Evolutionary conservation across 2,113 vertebrate species (phyloP).

Genomic region (Cynopterus brachyotis): DNA sequence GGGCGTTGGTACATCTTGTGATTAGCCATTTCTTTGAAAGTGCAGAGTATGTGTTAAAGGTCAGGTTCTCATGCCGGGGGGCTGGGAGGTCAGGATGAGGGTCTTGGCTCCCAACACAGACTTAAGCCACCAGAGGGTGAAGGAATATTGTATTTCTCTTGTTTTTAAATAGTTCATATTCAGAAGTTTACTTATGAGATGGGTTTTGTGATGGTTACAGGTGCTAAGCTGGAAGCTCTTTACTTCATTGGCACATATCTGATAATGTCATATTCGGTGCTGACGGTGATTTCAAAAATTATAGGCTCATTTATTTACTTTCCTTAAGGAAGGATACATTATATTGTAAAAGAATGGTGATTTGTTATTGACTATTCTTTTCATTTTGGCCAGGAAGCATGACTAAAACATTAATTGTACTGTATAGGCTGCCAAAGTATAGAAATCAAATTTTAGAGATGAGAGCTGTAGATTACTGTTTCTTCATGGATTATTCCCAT

Average conservation of each 20-base stretch:
- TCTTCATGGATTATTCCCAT: constrained; percentile 76
- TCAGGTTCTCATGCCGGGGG: too few relatives aligned
- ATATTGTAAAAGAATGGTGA: constrained; percentile 64
- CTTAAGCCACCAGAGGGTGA: neutral
- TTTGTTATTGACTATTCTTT: constrained; percentile 73
- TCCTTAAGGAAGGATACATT: neutral
- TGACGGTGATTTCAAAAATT: neutral
- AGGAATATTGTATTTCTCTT: neutral
- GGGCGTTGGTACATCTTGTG: too few relatives aligned
- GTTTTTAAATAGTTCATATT: neutral
- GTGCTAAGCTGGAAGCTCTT: too few relatives aligned
- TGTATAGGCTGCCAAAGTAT: constrained; percentile 74
- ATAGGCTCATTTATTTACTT: constrained; percentile 27
- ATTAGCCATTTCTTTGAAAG: too few relatives aligned
- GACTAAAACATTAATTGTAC: constrained; percentile 84
- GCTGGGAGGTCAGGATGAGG: too few relatives aligned
- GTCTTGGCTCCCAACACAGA: too few relatives aligned
- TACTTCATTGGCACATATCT: neutral
- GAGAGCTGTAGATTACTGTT: constrained; percentile 71
- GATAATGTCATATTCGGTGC: neutral
- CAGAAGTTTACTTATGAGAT: neutral
- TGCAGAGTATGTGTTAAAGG: too few relatives aligned
- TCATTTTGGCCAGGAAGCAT: constrained; percentile 79
- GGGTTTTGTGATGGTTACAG: neutral
- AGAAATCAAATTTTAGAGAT: constrained; percentile 75